Base-by-base conservation (phyloP, 2,113 vertebrate genomes). In the rabbit (Oryctolagus cuniculus) region DNA sequence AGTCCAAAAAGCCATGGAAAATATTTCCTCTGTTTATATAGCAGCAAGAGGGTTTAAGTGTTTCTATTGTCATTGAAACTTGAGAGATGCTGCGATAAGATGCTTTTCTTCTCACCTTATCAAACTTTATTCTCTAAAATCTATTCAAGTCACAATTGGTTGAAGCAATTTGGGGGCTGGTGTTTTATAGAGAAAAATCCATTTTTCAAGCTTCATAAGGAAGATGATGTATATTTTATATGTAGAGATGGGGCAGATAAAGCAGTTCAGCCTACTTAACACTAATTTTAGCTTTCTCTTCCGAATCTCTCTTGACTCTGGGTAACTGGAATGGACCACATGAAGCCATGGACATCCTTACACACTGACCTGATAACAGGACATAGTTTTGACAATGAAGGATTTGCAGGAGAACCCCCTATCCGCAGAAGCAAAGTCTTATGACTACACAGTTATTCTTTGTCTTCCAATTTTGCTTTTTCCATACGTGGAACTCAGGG, bases 51-150 rank as follows among this genome's bases (percentile, higher is more conserved):
- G 22, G 7, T 82, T 93, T 88, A 96, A 77, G 73, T 66, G 38
- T 75, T 87, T 69, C 21, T 85, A 17, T 24, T 66, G 24, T 86
- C 67, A 51, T 55, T 15, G 27, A 69, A 82, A 21, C 22, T 21
- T 49, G 38, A 78, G 69, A 73, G 49, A 21, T 74, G 6, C 38
- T 49, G n/a, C 66, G 36, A 67, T 77, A 51, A 86, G 25, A 38
- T 72, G 24, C 21, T 34, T 93, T 61, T 51, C 27, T 85, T 73
- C 55, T 63, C 21, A 80, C 82, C 51, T 86, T 49, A 21, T 67
- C 24, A 80, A 91, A 93, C n/a, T 85, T 34, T 29, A 89, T 90
- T 94, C 21, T 44, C 21, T 63, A 73, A 85, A 86, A 87, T 82
- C 31, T 64, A 61, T 22, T 53, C 31, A 58, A 81, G 44, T 55